phyloP scores from a whole-genome alignment of 2,888 invertebrate species.

The Thalpophila matura region DNA sequence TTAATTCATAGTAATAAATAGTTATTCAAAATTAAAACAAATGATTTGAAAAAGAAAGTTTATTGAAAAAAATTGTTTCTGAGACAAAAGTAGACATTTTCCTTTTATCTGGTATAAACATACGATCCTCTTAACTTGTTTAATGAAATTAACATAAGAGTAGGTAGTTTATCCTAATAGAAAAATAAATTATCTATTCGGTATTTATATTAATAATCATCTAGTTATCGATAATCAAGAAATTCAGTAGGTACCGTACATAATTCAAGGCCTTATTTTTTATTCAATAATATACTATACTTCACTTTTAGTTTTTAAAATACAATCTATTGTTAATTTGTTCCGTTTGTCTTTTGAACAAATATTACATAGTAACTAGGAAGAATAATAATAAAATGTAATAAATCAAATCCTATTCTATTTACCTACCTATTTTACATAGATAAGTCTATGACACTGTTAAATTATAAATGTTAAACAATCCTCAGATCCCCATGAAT shows the following conservation, averaged over 20 bases:
- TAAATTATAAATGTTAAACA: conserved; percentile 52
- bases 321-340: conserved; percentile 65
- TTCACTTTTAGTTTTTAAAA: conserved; percentile 25
- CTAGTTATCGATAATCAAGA: conserved; percentile 54
- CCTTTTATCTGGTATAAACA: conserved; percentile 69
- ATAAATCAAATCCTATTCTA: conserved; percentile 45
- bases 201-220: conserved; percentile 60
- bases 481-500: conserved; percentile 59
- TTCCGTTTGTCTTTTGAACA: conserved; percentile 65
- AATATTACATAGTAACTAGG: conserved; percentile 56
- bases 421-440: conserved; percentile 54
- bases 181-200: conserved; percentile 65
- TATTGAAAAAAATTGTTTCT: conserved; percentile 55
- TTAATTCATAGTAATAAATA: neutral
- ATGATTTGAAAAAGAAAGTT: conserved; percentile 45
- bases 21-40: conserved; percentile 15
- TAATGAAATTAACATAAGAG: conserved; percentile 80
- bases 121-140: conserved; percentile 85
- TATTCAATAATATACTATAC: conserved; percentile 15
- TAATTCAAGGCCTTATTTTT: conserved; percentile 29
- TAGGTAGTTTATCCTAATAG: conserved; percentile 77
- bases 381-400: conserved; percentile 44
- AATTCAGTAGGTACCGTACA: no score
- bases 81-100: conserved; percentile 48
- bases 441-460: conserved; percentile 65